Conservation (phyloP, 2,888 invertebrate species). For the Blastobasis lacticolella region DNA sequence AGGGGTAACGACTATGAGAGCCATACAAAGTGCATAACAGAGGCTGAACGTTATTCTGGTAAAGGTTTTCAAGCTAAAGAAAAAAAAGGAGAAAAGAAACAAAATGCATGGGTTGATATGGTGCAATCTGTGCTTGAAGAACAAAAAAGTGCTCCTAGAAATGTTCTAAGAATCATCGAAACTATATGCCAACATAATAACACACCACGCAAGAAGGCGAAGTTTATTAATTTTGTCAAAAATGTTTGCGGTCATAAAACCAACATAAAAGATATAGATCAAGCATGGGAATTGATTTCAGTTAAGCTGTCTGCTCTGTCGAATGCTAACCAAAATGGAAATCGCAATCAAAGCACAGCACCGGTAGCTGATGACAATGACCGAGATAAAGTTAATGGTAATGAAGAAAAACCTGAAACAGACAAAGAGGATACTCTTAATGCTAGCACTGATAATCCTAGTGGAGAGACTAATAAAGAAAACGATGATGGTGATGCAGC, state of each 20-base stretch:
- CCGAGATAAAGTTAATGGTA: conserved; percentile 11
- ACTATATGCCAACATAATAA: conserved; percentile 82
- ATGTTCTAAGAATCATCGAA: conserved; percentile 77
- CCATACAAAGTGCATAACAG: conserved; percentile 89
- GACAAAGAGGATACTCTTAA: conserved; percentile 17
- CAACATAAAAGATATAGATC: conserved; percentile 73
- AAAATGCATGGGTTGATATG: conserved; percentile 86
- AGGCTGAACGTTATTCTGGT: conserved; percentile 91
- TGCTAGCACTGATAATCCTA: conserved; percentile 14
- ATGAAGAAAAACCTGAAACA: conserved; percentile 16
- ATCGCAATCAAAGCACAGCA: conserved; percentile 36
- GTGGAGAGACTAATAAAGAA: conserved; percentile 8
- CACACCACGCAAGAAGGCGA: conserved; percentile 88
- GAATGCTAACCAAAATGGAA: conserved; percentile 31
- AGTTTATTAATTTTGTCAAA: conserved; percentile 85
- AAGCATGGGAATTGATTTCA: conserved; percentile 79
- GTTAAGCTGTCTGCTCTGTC: conserved; percentile 70
- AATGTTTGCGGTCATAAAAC: conserved; percentile 76
- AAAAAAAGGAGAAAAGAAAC: conserved; percentile 91
- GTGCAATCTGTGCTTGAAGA: conserved; percentile 78
- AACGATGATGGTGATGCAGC: conserved; percentile 15
- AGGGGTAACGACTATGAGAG: conserved; percentile 83
- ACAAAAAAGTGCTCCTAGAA: conserved; percentile 67
- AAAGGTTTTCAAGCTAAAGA: conserved; percentile 83
- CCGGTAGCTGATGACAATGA: conserved; percentile 17